Conservation (phyloP, 2,797 vertebrate species). For the Rhinatrema bivittatum region DNA sequence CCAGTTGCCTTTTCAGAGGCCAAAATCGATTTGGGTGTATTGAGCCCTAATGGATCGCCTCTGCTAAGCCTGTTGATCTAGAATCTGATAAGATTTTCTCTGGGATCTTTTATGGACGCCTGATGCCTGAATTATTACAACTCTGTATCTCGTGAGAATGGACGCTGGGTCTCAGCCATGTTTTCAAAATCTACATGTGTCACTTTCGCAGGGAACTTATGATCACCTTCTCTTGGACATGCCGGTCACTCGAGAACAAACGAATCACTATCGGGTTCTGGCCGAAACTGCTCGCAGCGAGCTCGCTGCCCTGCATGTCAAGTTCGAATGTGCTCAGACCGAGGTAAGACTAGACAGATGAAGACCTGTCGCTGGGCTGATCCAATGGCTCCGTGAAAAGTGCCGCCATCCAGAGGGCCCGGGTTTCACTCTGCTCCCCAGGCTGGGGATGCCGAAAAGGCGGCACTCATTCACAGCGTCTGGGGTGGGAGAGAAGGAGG, state of each 20-base stretch:
- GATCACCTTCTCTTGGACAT: slow-evolving; percentile 30
- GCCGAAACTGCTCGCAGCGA: slow-evolving; percentile 63
- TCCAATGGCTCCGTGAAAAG: too few species aligned
- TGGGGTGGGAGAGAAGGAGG: too few species aligned
- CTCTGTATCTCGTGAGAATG: too few species aligned
- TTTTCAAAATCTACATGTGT: too few species aligned
- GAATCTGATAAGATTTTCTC: neutral
- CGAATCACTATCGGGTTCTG: slow-evolving; percentile 52
- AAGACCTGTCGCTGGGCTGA: too few species aligned
- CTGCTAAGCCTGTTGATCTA: neutral
- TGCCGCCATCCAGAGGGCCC: too few species aligned
- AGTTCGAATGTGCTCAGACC: slow-evolving; percentile 52
- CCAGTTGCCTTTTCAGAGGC: neutral
- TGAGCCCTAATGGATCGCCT: neutral
- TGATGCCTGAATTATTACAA: too few species aligned
- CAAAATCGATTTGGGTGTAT: neutral
- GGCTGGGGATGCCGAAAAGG: too few species aligned
- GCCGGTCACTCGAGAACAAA: slow-evolving; percentile 48
- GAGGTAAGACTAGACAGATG: slow-evolving; percentile 62
- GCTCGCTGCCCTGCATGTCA: slow-evolving; percentile 60
- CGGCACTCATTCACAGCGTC: too few species aligned
- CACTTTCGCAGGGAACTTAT: slow-evolving; percentile 32
- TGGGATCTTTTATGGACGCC: too few species aligned
- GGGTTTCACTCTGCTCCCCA: too few species aligned
- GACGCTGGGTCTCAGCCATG: too few species aligned